Evolutionary conservation across 2,888 invertebrate species (phyloP).

Genomic region (Carterocephalus palaemon): DNA sequence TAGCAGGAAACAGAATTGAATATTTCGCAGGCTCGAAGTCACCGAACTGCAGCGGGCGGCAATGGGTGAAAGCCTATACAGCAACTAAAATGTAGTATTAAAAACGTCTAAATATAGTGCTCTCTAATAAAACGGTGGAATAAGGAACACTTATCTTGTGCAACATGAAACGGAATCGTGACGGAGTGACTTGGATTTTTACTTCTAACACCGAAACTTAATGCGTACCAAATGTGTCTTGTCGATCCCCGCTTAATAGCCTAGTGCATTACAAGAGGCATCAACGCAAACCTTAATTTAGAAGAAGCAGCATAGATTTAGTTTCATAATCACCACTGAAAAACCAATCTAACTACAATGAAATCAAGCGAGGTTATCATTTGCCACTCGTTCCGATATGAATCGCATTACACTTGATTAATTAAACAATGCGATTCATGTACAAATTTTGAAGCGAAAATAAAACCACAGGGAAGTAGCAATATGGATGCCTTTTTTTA

Average conservation of each 20-base stretch:
- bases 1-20: too few species aligned
- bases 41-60: conserved; percentile 17
- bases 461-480: conserved; percentile 33
- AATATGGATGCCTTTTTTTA: conserved; percentile 20
- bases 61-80: conserved; percentile 33
- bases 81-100: conserved; percentile 47
- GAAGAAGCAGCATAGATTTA: conserved; percentile 66
- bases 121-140: conserved; percentile 9
- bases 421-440: conserved; percentile 51
- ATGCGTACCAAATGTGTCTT: conserved; percentile 32
- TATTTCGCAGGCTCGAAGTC: conserved; percentile 13
- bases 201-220: conserved; percentile 10
- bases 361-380: conserved; percentile 70
- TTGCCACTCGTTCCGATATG: conserved; percentile 48
- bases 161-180: not conserved
- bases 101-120: conserved; percentile 21
- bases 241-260: conserved; percentile 31
- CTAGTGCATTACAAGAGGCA: conserved; percentile 44
- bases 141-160: conserved; percentile 11
- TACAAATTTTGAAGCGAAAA: conserved; percentile 57
- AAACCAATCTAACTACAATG: conserved; percentile 70
- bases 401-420: conserved; percentile 45
- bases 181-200: too few species aligned
- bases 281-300: conserved; percentile 55
- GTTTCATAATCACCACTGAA: conserved; percentile 69